Conservation (phyloP, 2,888 invertebrate genomes). For the Spatulosminthurus flaviceps region DNA sequence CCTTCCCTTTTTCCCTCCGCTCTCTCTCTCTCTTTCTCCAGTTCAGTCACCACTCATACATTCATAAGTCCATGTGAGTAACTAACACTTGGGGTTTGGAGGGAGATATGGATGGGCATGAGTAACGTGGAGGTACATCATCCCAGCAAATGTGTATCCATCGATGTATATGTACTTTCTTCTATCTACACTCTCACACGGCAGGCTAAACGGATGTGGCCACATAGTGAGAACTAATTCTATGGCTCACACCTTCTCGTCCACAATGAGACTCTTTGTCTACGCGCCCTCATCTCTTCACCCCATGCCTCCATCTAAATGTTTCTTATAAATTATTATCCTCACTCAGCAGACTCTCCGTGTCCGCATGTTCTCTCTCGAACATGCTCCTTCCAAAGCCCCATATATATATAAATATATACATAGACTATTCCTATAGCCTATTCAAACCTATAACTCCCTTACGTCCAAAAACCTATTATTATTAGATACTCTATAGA, state of each 20-base stretch:
- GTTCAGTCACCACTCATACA: too few relatives aligned
- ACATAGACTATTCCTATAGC: too few relatives aligned
- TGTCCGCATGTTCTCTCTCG: neutral
- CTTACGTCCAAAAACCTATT: too few relatives aligned
- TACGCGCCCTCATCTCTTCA: conserved; percentile 40
- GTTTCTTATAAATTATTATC: conserved; percentile 47
- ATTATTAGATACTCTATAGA: too few relatives aligned
- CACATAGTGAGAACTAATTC: conserved; percentile 45
- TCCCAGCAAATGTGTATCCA: too few relatives aligned
- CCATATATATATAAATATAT: conserved; percentile 1
- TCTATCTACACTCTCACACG: neutral
- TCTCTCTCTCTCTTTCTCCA: too few relatives aligned
- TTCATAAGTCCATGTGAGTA: too few relatives aligned
- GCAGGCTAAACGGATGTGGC: conserved; percentile 42
- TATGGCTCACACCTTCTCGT: conserved; percentile 43
- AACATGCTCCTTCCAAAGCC: neutral
- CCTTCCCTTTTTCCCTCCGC: too few relatives aligned
- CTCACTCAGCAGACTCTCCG: conserved; percentile 29
- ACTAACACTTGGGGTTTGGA: neutral
- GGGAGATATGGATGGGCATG: conserved; percentile 4
- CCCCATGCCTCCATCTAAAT: conserved; percentile 47
- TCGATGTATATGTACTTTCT: too few relatives aligned
- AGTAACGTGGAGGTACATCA: neutral
- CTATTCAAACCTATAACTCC: too few relatives aligned
- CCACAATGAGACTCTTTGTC: conserved; percentile 46